Base-by-base conservation (phyloP, 2,113 vertebrate genomes). In the Etheostoma cragini region DNA sequence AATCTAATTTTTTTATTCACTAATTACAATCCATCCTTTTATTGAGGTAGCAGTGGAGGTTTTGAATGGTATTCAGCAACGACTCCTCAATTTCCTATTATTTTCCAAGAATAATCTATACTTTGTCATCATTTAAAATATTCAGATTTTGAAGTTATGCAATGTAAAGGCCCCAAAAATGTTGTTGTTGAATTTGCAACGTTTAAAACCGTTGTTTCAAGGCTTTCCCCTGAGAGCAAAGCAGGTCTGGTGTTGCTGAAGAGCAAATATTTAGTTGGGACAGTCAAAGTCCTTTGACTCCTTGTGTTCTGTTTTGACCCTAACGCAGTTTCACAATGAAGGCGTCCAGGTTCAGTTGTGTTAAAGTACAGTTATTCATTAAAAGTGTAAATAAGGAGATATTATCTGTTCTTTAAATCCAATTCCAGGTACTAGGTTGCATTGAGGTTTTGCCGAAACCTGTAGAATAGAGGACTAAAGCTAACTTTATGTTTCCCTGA, bases 261-360 rank as follows among this genome's bases (percentile, higher is more conserved):
- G 56, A 0, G 65, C 69, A 87, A 88, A 83, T 80, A 65, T 47
- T 87, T 21, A 8, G 70, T 83, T 85, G 67, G 50, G 22, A 76
- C 63, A 6, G 66, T 72, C 47, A 46, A 67, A 75, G 61, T 80
- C 45, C 60, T 56, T 26, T 24, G 45, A 67, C 21, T 60, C 6
- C 3, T 22, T 26, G 10, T 8, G 22, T 54, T 52, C 60, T 62
- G 26, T 47, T 16, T 5, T 57, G 19, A 17, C 15, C 7, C 3
- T 8, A 10, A 15, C 10, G 42, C 24, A 35, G 38, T 35, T 16
- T 42, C 17, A 52, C 5, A n/a, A 46, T 16, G 17, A 35, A 57
- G 24, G 19, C 7, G 24, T 22, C 11, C 7, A n/a, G 22, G 14
- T 65, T 35, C 10, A 56, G 61, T 14, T 24, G n/a, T 5, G n/a